Evolutionary conservation across 2,888 invertebrate genomes (phyloP).

Genomic region (Parnassius apollo): DNA sequence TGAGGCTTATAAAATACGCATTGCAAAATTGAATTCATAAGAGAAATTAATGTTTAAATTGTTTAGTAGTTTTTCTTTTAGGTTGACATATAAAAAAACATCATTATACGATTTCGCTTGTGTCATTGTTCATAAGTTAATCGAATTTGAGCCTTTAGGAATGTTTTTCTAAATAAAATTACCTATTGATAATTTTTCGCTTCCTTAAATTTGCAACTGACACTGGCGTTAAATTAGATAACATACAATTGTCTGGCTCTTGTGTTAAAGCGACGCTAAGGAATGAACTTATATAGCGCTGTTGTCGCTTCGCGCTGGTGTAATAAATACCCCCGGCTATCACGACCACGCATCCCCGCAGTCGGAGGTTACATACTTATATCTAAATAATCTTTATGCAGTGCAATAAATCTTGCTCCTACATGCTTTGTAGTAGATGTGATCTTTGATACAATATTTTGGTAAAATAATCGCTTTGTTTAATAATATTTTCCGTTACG

Average conservation of each 20-base stretch:
- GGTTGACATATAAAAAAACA: too few species aligned
- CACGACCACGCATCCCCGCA: conserved; percentile 23
- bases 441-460: conserved; percentile 8
- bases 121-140: too few species aligned
- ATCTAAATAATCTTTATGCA: conserved; percentile 22
- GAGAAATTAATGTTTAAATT: too few species aligned
- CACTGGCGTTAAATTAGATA: conserved; percentile 6
- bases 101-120: too few species aligned
- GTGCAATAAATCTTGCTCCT: conserved; percentile 24
- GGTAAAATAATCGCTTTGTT: background rate
- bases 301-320: conserved; percentile 8
- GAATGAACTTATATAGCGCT: conserved; percentile 9
- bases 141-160: too few species aligned
- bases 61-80: too few species aligned
- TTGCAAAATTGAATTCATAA: too few species aligned
- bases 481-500: too few species aligned
- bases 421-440: conserved; percentile 15
- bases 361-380: conserved; percentile 18
- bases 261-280: conserved; percentile 1
- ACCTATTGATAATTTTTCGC: background rate
- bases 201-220: background rate
- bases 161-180: too few species aligned
- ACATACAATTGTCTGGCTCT: conserved; percentile 3
- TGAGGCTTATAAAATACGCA: too few species aligned
- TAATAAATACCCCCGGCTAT: conserved; percentile 27